These are phyloP conservation scores for Aphis gossypii DNA, from an alignment of 1,140 invertebrate species.

Conservation along the genomic window DNA sequence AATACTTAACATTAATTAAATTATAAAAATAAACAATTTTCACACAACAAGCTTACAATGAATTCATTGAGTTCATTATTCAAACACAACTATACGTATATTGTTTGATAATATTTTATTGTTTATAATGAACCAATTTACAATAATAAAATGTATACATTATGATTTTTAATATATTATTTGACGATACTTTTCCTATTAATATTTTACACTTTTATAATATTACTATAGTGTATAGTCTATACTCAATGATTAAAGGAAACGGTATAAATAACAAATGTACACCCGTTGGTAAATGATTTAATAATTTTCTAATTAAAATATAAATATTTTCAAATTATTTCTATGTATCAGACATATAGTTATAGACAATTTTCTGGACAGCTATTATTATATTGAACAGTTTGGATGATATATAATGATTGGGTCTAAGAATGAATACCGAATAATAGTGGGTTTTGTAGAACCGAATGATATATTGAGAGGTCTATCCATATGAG, in stretches of 20 bases:
- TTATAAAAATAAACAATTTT: neutral
- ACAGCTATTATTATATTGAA: constrained; percentile 36
- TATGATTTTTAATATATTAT: too few relatives aligned
- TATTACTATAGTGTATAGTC: too few relatives aligned
- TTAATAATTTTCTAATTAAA: neutral
- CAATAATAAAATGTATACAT: too few relatives aligned
- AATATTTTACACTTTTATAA: neutral
- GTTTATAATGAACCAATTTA: too few relatives aligned
- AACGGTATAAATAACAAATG: neutral
- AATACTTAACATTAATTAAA: neutral
- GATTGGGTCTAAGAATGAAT: constrained; percentile 22
- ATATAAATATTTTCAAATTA: neutral
- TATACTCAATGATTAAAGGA: neutral
- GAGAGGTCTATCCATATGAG: constrained; percentile 20
- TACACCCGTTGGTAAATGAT: neutral
- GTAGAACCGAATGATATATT: constrained; percentile 27
- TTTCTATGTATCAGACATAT: neutral
- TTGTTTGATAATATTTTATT: too few relatives aligned
- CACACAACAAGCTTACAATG: neutral
- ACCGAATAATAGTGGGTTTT: constrained; percentile 2
- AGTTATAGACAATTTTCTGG: neutral
- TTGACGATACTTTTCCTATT: neutral
- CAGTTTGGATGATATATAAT: constrained; percentile 10
- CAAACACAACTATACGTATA: too few relatives aligned
- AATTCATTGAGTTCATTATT: neutral